Conservation (phyloP, 2,888 invertebrate genomes). For the Hartigia nigra region DNA sequence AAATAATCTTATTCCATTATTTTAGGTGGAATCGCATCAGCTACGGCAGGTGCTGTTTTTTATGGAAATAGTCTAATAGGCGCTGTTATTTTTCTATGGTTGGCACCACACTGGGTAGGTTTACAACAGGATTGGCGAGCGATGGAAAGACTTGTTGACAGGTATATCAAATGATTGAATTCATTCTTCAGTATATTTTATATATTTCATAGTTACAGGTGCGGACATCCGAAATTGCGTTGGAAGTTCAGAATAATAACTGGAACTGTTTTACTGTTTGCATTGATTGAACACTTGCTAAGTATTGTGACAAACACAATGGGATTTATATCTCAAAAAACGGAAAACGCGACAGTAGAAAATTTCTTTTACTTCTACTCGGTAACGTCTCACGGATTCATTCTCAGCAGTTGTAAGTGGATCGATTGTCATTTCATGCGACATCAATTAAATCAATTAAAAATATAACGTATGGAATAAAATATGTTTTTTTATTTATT, state of each 20-base stretch:
- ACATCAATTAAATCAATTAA: neutral
- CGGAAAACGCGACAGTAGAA: constrained; percentile 39
- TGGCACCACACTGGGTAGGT: constrained; percentile 55
- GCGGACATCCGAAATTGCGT: constrained; percentile 44
- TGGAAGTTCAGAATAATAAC: constrained; percentile 53
- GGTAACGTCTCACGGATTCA: constrained; percentile 53
- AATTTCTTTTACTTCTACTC: constrained; percentile 50
- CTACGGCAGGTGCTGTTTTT: constrained; percentile 61
- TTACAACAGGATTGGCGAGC: constrained; percentile 58
- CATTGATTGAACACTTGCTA: constrained; percentile 56
- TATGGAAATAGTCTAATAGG: constrained; percentile 61
- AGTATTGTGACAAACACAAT: constrained; percentile 51
- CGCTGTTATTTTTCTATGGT: constrained; percentile 52
- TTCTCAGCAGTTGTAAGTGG: constrained; percentile 48
- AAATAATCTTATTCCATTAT: neutral
- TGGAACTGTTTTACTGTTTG: constrained; percentile 43
- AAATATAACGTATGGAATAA: neutral
- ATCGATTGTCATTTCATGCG: constrained; percentile 3
- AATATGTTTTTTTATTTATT: neutral
- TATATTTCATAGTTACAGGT: constrained; percentile 25
- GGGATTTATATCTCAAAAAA: constrained; percentile 18
- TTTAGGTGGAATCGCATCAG: constrained; percentile 56
- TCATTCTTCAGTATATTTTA: neutral
- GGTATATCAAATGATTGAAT: constrained; percentile 37
- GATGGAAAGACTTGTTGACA: constrained; percentile 57